phyloP scores from a whole-genome alignment of 2,888 invertebrate species.

The Drosophila nr. fundita region DNA sequence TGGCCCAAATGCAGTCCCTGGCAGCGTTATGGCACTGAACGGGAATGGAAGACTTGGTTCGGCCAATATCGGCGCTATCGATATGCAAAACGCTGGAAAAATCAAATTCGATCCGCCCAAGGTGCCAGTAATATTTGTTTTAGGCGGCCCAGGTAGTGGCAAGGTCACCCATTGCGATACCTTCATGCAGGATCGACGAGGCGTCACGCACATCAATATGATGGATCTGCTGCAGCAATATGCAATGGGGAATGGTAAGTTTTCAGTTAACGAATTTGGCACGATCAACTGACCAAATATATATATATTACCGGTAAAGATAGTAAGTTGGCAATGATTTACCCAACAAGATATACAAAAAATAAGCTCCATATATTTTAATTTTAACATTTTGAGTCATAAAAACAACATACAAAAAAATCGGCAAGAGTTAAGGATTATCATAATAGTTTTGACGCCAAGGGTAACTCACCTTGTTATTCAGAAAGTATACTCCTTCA shows the following conservation, averaged over 20 bases:
- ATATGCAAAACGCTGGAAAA: constrained; percentile 92
- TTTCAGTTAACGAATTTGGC: background rate
- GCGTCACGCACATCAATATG: constrained; percentile 95
- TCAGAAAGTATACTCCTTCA: background rate
- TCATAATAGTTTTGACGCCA: background rate
- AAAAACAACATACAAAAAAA: background rate
- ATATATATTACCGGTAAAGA: background rate
- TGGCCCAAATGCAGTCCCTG: constrained; percentile 60
- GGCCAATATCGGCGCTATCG: constrained; percentile 88
- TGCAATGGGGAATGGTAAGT: constrained; percentile 93
- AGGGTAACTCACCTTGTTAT: background rate
- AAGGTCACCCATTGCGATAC: constrained; percentile 99
- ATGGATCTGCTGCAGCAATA: constrained; percentile 95
- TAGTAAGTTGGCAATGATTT: background rate
- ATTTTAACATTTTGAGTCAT: background rate
- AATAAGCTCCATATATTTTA: no score
- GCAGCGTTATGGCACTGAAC: constrained; percentile 57
- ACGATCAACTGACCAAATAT: background rate
- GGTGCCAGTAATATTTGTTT: constrained; percentile 94
- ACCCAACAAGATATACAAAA: no score
- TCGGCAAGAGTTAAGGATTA: background rate
- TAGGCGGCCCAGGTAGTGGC: constrained; percentile 98
- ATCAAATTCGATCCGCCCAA: constrained; percentile 94
- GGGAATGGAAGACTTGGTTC: constrained; percentile 82
- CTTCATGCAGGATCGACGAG: constrained; percentile 93